Conservation (phyloP, 2,888 invertebrate genomes). For the Branchellion lobata region DNA sequence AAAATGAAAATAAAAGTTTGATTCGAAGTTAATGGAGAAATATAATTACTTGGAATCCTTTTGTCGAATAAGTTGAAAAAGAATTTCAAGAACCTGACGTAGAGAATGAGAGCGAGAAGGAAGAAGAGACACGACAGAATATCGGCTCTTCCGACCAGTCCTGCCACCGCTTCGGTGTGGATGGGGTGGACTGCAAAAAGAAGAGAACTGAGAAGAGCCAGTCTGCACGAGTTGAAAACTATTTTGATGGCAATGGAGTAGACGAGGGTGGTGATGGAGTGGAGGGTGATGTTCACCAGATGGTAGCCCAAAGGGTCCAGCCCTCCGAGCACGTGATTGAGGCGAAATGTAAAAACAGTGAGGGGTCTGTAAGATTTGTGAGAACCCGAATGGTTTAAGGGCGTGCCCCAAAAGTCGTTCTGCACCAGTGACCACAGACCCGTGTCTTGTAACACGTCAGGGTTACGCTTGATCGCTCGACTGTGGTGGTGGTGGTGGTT, state of each 20-base stretch:
- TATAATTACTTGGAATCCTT: too few species aligned
- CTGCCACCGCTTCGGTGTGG: constrained; percentile 94
- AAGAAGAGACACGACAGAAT: constrained; percentile 87
- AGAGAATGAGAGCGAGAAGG: constrained; percentile 80
- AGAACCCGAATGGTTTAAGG: constrained; percentile 84
- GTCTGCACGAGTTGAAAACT: constrained; percentile 55
- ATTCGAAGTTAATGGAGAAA: too few species aligned
- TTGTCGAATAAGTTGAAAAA: too few species aligned
- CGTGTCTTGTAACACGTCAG: constrained; percentile 78
- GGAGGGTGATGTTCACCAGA: constrained; percentile 79
- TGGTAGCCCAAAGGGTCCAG: constrained; percentile 72
- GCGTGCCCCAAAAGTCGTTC: constrained; percentile 98
- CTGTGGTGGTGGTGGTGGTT: constrained; percentile 68
- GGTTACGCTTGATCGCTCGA: constrained; percentile 90
- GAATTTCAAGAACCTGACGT: constrained; percentile 69
- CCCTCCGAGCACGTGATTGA: constrained; percentile 75
- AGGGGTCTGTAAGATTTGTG: constrained; percentile 95
- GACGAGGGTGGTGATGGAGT: constrained; percentile 79
- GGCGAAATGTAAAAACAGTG: constrained; percentile 81
- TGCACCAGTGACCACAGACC: constrained; percentile 79
- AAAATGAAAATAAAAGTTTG: too few species aligned
- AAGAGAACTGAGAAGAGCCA: constrained; percentile 74
- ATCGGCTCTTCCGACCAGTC: constrained; percentile 84
- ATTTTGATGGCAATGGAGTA: constrained; percentile 69
- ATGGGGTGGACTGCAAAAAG: constrained; percentile 92